These are phyloP conservation scores for Crenichthys baileyi DNA, from an alignment of 2,797 vertebrate species.

Conservation along the genomic window DNA sequence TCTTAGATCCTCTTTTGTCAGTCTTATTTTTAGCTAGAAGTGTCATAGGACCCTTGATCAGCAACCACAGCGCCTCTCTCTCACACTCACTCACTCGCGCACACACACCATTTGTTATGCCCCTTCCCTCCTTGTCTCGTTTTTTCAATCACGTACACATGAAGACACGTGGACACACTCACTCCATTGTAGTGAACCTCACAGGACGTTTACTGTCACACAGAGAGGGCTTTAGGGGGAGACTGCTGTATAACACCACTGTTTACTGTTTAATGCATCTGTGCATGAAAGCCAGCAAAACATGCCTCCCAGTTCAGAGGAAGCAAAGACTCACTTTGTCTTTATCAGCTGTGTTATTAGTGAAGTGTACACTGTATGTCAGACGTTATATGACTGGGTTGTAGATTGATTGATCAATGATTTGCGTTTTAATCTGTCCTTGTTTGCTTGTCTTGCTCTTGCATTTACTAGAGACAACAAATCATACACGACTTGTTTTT, in stretches of 20 bases:
- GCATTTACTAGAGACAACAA: constrained; percentile 18
- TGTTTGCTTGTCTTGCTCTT: constrained; percentile 8
- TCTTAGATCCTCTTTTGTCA: constrained; percentile 60
- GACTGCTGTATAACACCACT: constrained; percentile 71
- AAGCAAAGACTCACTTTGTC: constrained; percentile 23
- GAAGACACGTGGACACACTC: constrained; percentile 59
- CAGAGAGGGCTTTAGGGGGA: constrained; percentile 59
- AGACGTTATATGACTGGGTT: neutral
- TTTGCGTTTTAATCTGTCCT: neutral
- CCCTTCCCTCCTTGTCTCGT: neutral
- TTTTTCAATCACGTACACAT: constrained; percentile 42
- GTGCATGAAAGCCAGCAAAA: constrained; percentile 54
- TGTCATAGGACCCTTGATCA: constrained; percentile 70
- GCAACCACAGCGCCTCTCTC: constrained; percentile 47
- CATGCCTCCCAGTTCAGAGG: constrained; percentile 51
- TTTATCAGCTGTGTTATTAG: constrained; percentile 7
- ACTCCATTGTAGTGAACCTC: constrained; percentile 60
- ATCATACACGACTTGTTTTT: constrained; percentile 7
- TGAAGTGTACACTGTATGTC: neutral
- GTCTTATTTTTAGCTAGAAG: constrained; percentile 68
- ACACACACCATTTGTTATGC: constrained; percentile 44
- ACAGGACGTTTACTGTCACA: constrained; percentile 65
- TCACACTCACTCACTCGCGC: constrained; percentile 18
- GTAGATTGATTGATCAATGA: neutral
- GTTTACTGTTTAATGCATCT: constrained; percentile 68